Evolutionary conservation across 1,140 invertebrate genomes (phyloP).

Genomic region (Panulirus ornatus): DNA sequence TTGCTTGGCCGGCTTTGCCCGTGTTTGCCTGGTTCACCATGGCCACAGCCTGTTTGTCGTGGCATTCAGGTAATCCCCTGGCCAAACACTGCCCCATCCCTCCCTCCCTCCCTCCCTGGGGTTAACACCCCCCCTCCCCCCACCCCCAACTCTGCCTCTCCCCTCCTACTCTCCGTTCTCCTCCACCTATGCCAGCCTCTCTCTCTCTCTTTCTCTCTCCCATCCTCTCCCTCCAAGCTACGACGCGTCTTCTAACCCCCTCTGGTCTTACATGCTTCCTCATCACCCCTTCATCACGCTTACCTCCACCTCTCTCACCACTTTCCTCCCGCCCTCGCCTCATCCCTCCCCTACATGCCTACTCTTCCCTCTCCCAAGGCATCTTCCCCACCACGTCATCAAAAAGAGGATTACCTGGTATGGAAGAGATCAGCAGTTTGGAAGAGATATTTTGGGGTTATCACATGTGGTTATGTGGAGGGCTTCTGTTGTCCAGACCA

Average conservation of each 20-base stretch:
- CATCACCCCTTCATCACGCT: too few species aligned
- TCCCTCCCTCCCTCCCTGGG: neutral
- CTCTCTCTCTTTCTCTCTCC: slow-evolving; percentile 5
- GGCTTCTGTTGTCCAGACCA: too few species aligned
- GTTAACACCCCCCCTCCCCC: neutral
- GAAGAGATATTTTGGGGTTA: neutral
- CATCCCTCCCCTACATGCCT: neutral
- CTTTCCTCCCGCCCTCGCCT: too few species aligned
- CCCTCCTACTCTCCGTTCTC: neutral
- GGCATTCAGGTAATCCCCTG: slow-evolving; percentile 57
- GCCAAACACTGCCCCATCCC: slow-evolving; percentile 34
- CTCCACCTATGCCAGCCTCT: neutral
- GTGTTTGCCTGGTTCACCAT: slow-evolving; percentile 46
- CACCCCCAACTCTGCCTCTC: neutral
- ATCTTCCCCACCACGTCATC: neutral
- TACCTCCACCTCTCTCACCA: too few species aligned
- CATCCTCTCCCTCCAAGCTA: neutral
- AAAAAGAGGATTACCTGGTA: neutral
- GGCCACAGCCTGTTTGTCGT: slow-evolving; percentile 51
- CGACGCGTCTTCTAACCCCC: too few species aligned
- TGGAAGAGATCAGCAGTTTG: neutral
- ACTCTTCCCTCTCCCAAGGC: neutral
- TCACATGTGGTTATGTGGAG: too few species aligned
- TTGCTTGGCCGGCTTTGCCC: slow-evolving; percentile 43
- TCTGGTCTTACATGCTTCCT: too few species aligned